Conservation (phyloP, 2,113 vertebrate species). For the Ictalurus furcatus region DNA sequence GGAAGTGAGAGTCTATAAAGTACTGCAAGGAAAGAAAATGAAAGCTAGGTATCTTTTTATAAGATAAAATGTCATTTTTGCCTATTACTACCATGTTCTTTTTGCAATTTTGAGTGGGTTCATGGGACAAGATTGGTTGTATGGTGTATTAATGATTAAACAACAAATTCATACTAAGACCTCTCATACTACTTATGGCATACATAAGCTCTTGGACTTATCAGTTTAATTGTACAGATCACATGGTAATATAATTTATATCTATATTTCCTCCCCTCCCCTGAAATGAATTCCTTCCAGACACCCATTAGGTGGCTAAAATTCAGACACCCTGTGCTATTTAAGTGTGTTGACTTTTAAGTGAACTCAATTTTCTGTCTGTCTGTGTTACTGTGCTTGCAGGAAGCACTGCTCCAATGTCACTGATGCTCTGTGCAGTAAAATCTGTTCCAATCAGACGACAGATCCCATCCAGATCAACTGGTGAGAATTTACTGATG, state of each 20-base stretch:
- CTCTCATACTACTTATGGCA: not conserved
- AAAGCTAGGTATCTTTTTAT: not conserved
- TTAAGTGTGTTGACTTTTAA: not conserved
- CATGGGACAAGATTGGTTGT: not conserved
- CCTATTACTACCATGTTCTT: not conserved
- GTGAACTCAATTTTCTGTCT: not conserved
- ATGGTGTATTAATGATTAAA: not conserved
- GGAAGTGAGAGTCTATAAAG: not conserved
- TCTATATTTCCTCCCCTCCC: not conserved
- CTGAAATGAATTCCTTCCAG: not conserved
- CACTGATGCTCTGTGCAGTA: constrained; percentile 44
- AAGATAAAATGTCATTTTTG: not conserved
- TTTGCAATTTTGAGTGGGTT: not conserved
- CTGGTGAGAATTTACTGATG: constrained; percentile 62
- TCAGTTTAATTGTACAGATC: not conserved
- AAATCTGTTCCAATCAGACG: constrained; percentile 50
- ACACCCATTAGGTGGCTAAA: not conserved
- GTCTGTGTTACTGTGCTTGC: constrained; percentile 2
- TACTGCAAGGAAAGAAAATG: not conserved
- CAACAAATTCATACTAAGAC: not conserved
- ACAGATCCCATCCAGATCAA: constrained; percentile 61
- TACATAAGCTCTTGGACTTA: not conserved
- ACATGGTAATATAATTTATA: not conserved
- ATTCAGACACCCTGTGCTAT: not conserved
- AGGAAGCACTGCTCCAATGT: constrained; percentile 49